Evolutionary conservation across 2,113 vertebrate species (phyloP).

Genomic region (Carassius auratus): DNA sequence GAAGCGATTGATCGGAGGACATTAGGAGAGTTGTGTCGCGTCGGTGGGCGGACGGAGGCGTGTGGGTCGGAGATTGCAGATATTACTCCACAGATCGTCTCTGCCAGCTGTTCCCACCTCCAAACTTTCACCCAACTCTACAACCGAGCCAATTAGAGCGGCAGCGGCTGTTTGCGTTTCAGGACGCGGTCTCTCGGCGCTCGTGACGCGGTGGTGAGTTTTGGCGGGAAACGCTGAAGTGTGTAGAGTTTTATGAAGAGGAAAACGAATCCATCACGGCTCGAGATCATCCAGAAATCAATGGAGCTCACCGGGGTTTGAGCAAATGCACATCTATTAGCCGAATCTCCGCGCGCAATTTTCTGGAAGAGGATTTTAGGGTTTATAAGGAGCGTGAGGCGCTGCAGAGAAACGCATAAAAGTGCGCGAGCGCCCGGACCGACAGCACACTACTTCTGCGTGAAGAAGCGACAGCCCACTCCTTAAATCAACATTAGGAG

Average conservation of each 20-base stretch:
- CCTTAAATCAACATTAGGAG: too few relatives aligned
- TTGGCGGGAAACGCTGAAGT: not conserved
- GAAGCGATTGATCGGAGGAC: slow-evolving; percentile 76
- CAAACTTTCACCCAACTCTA: slow-evolving; percentile 66
- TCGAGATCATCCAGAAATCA: slow-evolving; percentile 43
- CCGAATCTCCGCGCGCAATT: slow-evolving; percentile 20
- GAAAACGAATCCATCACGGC: slow-evolving; percentile 44
- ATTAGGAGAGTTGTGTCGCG: slow-evolving; percentile 72
- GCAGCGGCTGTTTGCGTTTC: slow-evolving; percentile 49
- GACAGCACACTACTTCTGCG: not conserved
- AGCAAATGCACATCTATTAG: slow-evolving; percentile 41
- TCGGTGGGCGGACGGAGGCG: slow-evolving; percentile 51
- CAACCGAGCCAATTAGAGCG: slow-evolving; percentile 74
- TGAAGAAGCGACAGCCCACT: too few relatives aligned
- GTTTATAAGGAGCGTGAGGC: slow-evolving; percentile 16
- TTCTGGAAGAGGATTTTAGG: slow-evolving; percentile 38
- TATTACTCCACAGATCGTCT: slow-evolving; percentile 52
- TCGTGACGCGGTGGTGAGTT: not conserved
- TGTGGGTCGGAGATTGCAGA: slow-evolving; percentile 69
- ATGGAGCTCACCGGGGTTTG: slow-evolving; percentile 32
- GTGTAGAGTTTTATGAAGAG: slow-evolving; percentile 26
- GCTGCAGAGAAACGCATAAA: slow-evolving; percentile 36
- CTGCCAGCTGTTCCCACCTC: slow-evolving; percentile 28
- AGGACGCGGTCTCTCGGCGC: not conserved
- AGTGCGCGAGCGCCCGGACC: not conserved